These are phyloP conservation scores for Marmota flaviventris DNA, from an alignment of 2,113 vertebrate species.

Conservation along the genomic window DNA sequence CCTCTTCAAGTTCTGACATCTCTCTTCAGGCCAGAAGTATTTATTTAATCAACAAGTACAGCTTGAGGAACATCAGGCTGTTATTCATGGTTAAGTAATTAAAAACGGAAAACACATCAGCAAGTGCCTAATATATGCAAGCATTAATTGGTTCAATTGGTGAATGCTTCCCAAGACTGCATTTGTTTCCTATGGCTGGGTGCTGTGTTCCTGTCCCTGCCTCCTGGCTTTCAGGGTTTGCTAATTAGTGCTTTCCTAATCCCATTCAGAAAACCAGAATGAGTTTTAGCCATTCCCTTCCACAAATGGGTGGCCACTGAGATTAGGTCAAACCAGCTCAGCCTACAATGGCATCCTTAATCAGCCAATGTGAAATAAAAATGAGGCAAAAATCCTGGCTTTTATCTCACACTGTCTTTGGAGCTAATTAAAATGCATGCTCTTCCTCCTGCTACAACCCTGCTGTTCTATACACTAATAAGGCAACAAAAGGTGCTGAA, in stretches of 20 bases:
- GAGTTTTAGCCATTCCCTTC: conserved; percentile 87
- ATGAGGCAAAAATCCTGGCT: conserved; percentile 85
- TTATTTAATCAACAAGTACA: conserved; percentile 82
- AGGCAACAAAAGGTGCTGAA: conserved; percentile 84
- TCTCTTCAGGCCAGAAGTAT: conserved; percentile 78
- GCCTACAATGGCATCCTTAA: conserved; percentile 87
- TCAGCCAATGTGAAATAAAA: conserved; percentile 86
- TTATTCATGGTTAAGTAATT: conserved; percentile 79
- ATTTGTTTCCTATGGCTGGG: conserved; percentile 79
- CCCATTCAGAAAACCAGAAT: conserved; percentile 83
- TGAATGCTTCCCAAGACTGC: conserved; percentile 77
- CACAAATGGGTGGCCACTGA: conserved; percentile 87
- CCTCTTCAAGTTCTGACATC: conserved; percentile 72
- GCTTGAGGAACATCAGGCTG: conserved; percentile 74
- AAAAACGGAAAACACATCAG: conserved; percentile 79
- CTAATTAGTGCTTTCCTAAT: conserved; percentile 87
- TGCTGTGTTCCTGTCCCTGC: conserved; percentile 69
- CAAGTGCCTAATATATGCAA: conserved; percentile 75
- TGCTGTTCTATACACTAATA: conserved; percentile 82
- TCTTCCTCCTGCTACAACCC: conserved; percentile 80
- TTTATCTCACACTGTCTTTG: conserved; percentile 84
- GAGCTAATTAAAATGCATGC: conserved; percentile 87
- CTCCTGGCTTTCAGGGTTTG: conserved; percentile 75
- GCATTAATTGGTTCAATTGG: conserved; percentile 83
- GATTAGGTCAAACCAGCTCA: conserved; percentile 79